Evolutionary conservation across 2,888 invertebrate genomes (phyloP).

Genomic region (Platycheirus albimanus): DNA sequence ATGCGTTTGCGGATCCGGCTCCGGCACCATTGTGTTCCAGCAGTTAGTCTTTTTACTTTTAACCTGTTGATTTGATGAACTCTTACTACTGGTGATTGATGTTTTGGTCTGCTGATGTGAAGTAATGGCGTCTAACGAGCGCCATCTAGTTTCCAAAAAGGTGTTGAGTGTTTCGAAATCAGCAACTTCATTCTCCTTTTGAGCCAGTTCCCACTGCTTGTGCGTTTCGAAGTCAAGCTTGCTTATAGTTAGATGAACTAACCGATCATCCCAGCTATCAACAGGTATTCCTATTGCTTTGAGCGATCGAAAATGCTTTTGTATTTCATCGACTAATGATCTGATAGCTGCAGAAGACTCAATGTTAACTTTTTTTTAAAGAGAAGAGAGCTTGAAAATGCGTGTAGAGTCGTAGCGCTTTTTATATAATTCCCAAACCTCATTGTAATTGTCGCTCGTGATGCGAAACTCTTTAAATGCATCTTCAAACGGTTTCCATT

Average conservation of each 20-base stretch:
- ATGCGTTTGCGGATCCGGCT: too few species aligned
- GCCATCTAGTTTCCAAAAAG: constrained; percentile 27
- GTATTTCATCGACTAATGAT: constrained; percentile 20
- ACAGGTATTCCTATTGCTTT: constrained; percentile 13
- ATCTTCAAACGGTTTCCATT: constrained; percentile 51
- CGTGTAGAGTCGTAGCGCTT: constrained; percentile 45
- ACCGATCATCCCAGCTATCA: not conserved
- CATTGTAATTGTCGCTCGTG: constrained; percentile 18
- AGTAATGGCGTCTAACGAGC: constrained; percentile 17
- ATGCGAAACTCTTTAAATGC: constrained; percentile 39
- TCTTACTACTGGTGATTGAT: not conserved
- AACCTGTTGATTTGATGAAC: too few species aligned
- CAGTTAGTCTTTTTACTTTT: not conserved
- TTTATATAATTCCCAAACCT: constrained; percentile 24
- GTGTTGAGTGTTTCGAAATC: constrained; percentile 5
- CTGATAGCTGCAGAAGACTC: constrained; percentile 33
- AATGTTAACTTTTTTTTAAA: constrained; percentile 2
- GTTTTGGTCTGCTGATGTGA: constrained; percentile 2
- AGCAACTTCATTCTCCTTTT: too few species aligned
- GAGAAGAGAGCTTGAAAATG: constrained; percentile 31
- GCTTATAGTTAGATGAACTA: constrained; percentile 12
- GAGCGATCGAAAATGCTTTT: constrained; percentile 26
- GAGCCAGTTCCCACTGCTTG: constrained; percentile 58
- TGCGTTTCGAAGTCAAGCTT: constrained; percentile 52
- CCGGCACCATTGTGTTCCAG: too few species aligned